Base-by-base conservation (phyloP, 2,888 invertebrate genomes). In the Podabrus alpinus region DNA sequence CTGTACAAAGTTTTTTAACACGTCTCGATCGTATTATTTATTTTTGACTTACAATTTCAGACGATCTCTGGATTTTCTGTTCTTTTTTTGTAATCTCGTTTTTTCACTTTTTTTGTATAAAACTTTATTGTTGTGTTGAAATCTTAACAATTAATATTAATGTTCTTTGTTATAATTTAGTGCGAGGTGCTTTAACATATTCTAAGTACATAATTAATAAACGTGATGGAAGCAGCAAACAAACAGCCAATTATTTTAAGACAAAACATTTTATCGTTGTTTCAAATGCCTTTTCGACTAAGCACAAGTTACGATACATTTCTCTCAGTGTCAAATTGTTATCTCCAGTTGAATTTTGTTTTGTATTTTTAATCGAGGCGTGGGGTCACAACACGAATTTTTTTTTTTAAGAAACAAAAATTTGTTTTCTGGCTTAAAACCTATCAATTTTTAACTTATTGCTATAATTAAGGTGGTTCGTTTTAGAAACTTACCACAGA, bases 101-200 rank as follows among this genome's bases (percentile, higher is more conserved):
- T 59, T 64, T 72, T 59, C 29, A 71, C n/a, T 17, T 29, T 64
- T 64, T 60, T 59, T 59, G 64, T 24, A 15, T 15, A 60, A 17
- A 24, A 61, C 62, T 69, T 61, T 60, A n/a, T 61, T 59, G 59
- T 71, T 69, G 15, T 66, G 16, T 64, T 59, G 17, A 16, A 24
- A 64, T 66, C 29, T 61, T 62, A 64, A 45, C 19, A 61, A 19
- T 64, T 64, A 21, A 17, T n/a, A n/a, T 64, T n/a, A 64, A 19
- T 15, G 64, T 64, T n/a, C 21, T 19, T 64, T 17, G 19, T 64
- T 64, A 21, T 21, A 17, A 64, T 64, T 64, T 67, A 67, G 25
- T 64, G 75, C 75, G 72, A 75, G 72, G 75, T 75, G 75, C 75
- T 75, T 75, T 75, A 75, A 75, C 75, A 69, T 72, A 72, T 69